Base-by-base conservation (phyloP, 2,888 invertebrate species). In the Maniola hyperantus region DNA sequence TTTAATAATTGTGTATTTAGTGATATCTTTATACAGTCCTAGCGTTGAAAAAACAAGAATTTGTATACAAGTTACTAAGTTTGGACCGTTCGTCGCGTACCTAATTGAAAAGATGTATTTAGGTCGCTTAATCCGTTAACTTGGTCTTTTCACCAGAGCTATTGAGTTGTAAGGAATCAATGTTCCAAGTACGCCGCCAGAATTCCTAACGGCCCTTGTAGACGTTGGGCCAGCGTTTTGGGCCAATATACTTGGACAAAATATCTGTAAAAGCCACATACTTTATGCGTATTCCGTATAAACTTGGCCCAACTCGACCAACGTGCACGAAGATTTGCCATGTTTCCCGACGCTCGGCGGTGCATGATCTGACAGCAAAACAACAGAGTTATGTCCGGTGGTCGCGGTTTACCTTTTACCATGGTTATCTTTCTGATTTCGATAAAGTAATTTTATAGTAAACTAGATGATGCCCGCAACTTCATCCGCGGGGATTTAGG, bases 71-170 rank as follows among this genome's bases (percentile, higher is more conserved):
- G 10, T 15, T 36, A 36, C 34, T 20, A 13, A 13, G 6, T 33
- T 34, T 13, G n/a, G 34, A 34, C 34, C 6, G n/a, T 33, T 42
- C 39, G 57, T 42, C 20, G 39, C 18, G 39, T 57, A 57, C 53
- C 26, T 44, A 36, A 18, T 65, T 54, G 18, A 48, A 39, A 34
- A 60, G 48, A 64, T 71, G 70, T 73, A 79, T 76, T 73, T 75
- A 75, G 78, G 77, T 78, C 77, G 73, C 70, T 73, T 76, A 76
- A 76, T 76, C 82, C 80, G 82, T 81, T 84, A 81, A 67, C 72
- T 62, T 62, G 51, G 66, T 61, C 59, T 66, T 69, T 75, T 63
- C 66, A 74, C 69, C 65, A 67, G 66, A 72, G 63, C 65, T 73
- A 71, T 69, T 71, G 66, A 68, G 69, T 71, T 74, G 71, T 69